Conservation (phyloP, 2,888 invertebrate genomes). For the Drosophila nr. medialis region DNA sequence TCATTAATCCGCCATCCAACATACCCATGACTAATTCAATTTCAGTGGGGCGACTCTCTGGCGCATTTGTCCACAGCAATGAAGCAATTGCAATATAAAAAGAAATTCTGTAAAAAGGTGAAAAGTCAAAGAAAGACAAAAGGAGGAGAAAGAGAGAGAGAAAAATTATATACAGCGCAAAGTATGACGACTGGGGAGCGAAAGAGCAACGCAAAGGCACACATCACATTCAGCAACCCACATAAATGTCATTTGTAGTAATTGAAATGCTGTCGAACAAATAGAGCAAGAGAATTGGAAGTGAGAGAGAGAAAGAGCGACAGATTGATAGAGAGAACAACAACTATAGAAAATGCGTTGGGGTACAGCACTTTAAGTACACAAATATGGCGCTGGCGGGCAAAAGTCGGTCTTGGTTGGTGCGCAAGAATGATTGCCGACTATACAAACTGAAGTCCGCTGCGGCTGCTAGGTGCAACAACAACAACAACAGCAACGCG, state of each 20-base stretch:
- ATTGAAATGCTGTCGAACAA: conserved; percentile 76
- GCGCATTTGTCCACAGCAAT: conserved; percentile 23
- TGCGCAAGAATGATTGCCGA: conserved; percentile 63
- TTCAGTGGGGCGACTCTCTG: conserved; percentile 31
- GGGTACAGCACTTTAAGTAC: conserved; percentile 14
- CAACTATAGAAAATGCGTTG: conserved; percentile 24
- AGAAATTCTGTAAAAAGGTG: conserved; percentile 41
- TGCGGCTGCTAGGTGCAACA: conserved; percentile 27
- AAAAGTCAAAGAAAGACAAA: conserved; percentile 67
- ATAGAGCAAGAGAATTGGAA: conserved; percentile 44
- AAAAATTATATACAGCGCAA: conserved; percentile 3
- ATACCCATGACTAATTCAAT: conserved; percentile 31
- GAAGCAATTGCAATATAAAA: conserved; percentile 22
- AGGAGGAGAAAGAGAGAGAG: conserved; percentile 6
- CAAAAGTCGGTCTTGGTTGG: conserved; percentile 32
- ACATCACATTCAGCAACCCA: conserved; percentile 37
- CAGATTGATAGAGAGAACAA: not conserved
- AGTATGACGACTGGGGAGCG: conserved; percentile 18
- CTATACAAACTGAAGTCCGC: conserved; percentile 71
- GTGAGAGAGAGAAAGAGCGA: not conserved
- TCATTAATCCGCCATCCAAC: conserved; percentile 63
- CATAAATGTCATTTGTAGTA: conserved; percentile 73
- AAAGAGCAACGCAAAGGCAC: conserved; percentile 14
- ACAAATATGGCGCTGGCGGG: conserved; percentile 30
- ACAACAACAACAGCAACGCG: conserved; percentile 3